phyloP scores from a whole-genome alignment of 2,888 invertebrate species.

The Drosophila formosana region DNA sequence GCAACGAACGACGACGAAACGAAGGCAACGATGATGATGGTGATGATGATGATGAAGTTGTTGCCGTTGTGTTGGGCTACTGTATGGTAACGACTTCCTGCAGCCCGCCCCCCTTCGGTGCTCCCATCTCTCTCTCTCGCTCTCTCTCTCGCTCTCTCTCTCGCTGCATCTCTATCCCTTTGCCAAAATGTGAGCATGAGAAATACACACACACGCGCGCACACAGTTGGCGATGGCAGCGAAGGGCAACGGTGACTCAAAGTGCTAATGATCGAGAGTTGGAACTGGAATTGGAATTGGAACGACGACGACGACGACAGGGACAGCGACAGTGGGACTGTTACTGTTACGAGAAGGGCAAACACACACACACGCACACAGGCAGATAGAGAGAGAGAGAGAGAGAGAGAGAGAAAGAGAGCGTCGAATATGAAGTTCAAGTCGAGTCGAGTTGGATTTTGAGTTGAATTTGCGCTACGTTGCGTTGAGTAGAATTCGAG shows the following conservation, averaged over 20 bases:
- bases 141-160: not conserved
- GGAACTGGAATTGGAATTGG: conserved; percentile 16
- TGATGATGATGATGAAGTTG: conserved; percentile 25
- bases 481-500: conserved; percentile 3
- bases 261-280: conserved; percentile 66
- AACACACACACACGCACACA: conserved; percentile 4
- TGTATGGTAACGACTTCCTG: conserved; percentile 70
- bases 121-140: conserved; percentile 5
- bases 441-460: conserved; percentile 17
- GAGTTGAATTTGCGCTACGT: not conserved
- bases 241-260: conserved; percentile 67
- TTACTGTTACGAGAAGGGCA: conserved; percentile 50
- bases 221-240: conserved; percentile 36
- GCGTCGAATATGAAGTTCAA: conserved; percentile 30
- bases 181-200: conserved; percentile 47
- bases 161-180: conserved; percentile 17
- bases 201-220: conserved; percentile 24
- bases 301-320: conserved; percentile 10
- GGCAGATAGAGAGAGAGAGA: conserved; percentile 30
- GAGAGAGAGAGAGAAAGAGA: conserved; percentile 23
- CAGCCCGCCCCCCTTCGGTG: conserved; percentile 33
- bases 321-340: conserved; percentile 4
- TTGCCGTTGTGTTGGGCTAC: conserved; percentile 51
- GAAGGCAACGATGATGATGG: conserved; percentile 14
- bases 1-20: conserved; percentile 34